These are phyloP conservation scores for Trogon melanurus DNA, from an alignment of 2,113 vertebrate genomes.

Conservation along the genomic window DNA sequence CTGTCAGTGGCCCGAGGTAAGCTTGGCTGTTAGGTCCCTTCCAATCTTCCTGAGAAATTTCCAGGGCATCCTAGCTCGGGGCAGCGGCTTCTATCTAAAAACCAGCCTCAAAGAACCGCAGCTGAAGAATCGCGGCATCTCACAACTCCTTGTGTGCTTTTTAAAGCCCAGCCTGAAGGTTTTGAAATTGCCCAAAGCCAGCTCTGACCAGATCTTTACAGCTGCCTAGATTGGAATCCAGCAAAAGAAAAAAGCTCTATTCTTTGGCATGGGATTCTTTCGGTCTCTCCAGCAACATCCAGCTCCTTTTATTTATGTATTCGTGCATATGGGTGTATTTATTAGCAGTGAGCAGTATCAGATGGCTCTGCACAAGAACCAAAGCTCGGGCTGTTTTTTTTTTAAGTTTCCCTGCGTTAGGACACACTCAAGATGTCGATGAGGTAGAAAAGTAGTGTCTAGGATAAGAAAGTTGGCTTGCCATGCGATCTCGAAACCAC, in stretches of 20 bases:
- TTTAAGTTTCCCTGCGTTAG: not conserved
- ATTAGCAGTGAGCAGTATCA: not conserved
- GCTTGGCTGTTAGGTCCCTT: not conserved
- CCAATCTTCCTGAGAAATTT: slow-evolving; percentile 30
- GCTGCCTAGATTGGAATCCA: not conserved
- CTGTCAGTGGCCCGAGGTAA: not conserved
- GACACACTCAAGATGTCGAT: not conserved
- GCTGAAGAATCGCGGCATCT: not conserved
- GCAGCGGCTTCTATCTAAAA: not conserved
- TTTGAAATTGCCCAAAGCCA: not conserved
- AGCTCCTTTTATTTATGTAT: not conserved
- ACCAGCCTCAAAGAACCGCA: not conserved
- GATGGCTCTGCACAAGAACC: not conserved
- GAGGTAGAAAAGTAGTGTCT: not conserved
- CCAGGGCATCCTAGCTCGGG: not conserved
- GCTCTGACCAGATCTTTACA: not conserved
- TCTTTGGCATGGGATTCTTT: not conserved
- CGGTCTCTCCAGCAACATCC: slow-evolving; percentile 21
- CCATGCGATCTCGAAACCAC: slow-evolving; percentile 19
- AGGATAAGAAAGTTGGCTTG: slow-evolving; percentile 13
- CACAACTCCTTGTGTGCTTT: not conserved
- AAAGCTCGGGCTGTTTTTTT: not conserved
- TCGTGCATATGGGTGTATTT: not conserved
- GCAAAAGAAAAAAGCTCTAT: not conserved
- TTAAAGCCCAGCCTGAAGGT: not conserved